Base-by-base conservation (phyloP, 2,113 vertebrate genomes). In the Connochaetes taurinus region DNA sequence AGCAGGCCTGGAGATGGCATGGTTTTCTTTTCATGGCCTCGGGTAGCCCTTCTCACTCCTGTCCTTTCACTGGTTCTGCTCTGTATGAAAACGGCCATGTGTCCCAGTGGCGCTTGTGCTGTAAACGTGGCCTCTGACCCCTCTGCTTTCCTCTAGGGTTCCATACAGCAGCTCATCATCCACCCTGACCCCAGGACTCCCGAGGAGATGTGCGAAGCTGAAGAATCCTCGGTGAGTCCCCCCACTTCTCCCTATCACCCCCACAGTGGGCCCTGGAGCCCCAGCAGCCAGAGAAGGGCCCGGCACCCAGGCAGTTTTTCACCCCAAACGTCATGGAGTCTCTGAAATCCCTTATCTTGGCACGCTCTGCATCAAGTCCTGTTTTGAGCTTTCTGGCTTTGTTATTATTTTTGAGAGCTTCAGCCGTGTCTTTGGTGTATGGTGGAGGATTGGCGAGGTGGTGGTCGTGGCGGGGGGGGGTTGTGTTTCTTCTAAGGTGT, bases 191-290 rank as follows among this genome's bases (percentile, higher is more conserved):
- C 99, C 97, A 98, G 98, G 64, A 98, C 98, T 88, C 98, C 99
- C 0, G 99, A 99, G 96, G 99, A 99, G 95, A 99, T 99, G 87
- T 99, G 99, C 93, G 99, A 99, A 97, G 99, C 99, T 36, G 99
- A 99, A 76, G 99, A 99, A 67, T 99, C 99, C 27, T 99, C 99
- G 85, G 99, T 99, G 97, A 99, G 97, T 4, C 25, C 17, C n/a
- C 16, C 23, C 6, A 6, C 14, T 11, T 12, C 45, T 29, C 10
- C 7, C 9, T 2, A 0, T 14, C 3, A 0, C 23, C 36, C 23
- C n/a, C 23, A 8, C 43, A 25, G 50, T 0, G 36, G 93, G 58
- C 29, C 33, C 36, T 21, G 52, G 7, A 25, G n/a, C 64, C 57
- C 23, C 29, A 5, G 50, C 45, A 13, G 40, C 58, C 57, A 19